Conservation (phyloP, 2,113 vertebrate species). For the Pipa parva region DNA sequence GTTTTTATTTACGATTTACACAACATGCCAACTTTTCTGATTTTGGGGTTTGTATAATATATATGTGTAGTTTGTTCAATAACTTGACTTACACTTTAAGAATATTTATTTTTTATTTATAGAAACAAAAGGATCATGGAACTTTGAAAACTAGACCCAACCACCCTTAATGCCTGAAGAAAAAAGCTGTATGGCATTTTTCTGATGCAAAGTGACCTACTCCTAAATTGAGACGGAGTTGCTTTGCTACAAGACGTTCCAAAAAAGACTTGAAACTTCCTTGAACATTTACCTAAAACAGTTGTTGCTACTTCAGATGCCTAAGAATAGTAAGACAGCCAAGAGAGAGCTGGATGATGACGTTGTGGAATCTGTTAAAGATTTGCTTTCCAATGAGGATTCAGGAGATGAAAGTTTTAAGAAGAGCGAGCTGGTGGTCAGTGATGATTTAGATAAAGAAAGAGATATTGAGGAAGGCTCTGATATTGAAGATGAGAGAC, state of each 20-base stretch:
- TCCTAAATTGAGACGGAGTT: background rate
- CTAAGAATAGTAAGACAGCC: slow-evolving; percentile 93
- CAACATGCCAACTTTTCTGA: too few species aligned
- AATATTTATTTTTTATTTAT: background rate
- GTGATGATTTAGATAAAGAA: slow-evolving; percentile 74
- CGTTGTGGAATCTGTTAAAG: slow-evolving; percentile 90
- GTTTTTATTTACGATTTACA: too few species aligned
- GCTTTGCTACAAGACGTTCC: background rate
- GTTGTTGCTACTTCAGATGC: slow-evolving; percentile 76
- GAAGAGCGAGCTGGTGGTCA: slow-evolving; percentile 83
- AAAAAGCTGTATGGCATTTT: background rate
- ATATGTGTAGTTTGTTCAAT: background rate
- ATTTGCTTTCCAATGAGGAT: slow-evolving; percentile 95
- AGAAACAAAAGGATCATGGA: slow-evolving; percentile 24
- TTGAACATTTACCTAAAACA: slow-evolving; percentile 1
- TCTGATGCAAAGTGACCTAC: background rate
- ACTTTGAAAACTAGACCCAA: background rate
- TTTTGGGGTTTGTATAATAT: background rate
- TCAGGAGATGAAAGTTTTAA: slow-evolving; percentile 87
- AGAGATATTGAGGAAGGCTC: slow-evolving; percentile 73
- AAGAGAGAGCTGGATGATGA: slow-evolving; percentile 95
- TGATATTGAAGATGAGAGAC: slow-evolving; percentile 81
- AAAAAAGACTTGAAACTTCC: background rate
- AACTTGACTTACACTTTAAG: background rate
- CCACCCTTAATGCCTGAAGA: background rate